Evolutionary conservation across 2,888 invertebrate genomes (phyloP), one percentile per base, ranked within the genome.

Genomic region (Lepetodrilus schrolli): DNA sequence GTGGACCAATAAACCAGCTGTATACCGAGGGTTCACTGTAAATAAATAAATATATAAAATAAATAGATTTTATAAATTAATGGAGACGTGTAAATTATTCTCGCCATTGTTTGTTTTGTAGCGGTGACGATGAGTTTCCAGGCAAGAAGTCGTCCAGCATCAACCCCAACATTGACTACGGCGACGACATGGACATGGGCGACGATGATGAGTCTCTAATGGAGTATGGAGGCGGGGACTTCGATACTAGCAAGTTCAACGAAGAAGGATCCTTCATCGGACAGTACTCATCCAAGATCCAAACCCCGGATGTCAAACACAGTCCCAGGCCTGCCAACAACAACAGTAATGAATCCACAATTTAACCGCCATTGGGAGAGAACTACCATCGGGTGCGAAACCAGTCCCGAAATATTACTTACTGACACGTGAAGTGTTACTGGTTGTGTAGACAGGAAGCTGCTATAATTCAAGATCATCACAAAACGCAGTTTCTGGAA

Each of bases 241-340:
- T 78, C n/a, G 78, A 74, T 36, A 70, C 72, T 17, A 78, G 71
- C 20, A 70, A 77, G 21, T 80, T 80, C 72, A 80, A 78, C 47
- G 80, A 80, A 65, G 80, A 80, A 38, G 80, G 80, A 10, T 80
- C 78, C 13, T 80, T 80, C 72, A 80, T 80, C 38, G 80, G 80
- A 21, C 68, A 75, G n/a, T 80, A 78, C 70, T 20, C 73, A 17
- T 73, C 73, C n/a, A 76, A 76, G 43, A n/a, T n/a, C 37, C n/a
- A 51, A 69, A 66, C 23, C 48, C 72, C 51, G n/a, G 21, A 36
- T 38, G 21, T 17, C 36, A 73, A 17, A 58, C 47, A 47, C 77
- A 77, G 68, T 74, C 79, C 50, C 66, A 68, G n/a, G 75, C 43
- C 68, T 68, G 26, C 26, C n/a, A 38, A 68, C 38, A 43, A 38